Evolutionary conservation across 2,888 invertebrate genomes (phyloP), one percentile per base, ranked within the genome.

Genomic region (Drosophila leonis): DNA sequence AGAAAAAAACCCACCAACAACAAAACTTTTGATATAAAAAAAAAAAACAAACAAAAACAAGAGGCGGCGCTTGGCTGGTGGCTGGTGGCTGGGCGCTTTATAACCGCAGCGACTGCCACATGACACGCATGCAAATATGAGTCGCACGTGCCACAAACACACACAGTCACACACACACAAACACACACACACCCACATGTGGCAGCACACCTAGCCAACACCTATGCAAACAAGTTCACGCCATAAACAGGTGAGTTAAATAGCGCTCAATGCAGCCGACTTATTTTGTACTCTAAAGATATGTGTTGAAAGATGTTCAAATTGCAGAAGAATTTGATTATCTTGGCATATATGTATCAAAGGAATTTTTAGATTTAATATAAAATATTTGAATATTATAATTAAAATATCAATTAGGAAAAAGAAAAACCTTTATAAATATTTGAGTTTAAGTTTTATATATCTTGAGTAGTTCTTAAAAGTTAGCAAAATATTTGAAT

Each of bases 101-200:
- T 63, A 82, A 80, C 85, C 83, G 71, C 87, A 81, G 79, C 70
- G 88, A 90, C 71, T 80, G 90, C 88, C 88, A 85, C 84, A 75
- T 86, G 90, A 88, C 90, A 86, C 89, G 90, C 86, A 90, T 90
- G 90, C 90, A 90, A 86, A 90, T 88, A 79, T 87, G 79, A 88
- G 87, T 78, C 82, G 86, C 87, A 83, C 89, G 87, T 90, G 84
- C 82, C 80, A 67, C 69, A 72, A 55, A 75, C 57, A 81, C 66
- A 77, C 65, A 77, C 69, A 46, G 15, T 7, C 49, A 61, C 48
- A 63, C 20, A 42, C 29, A 51, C 44, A 33, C 66, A 51, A 48
- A 61, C 41, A 65, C 18, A 52, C 27, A 51, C 37, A 57, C 65
- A 65, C 65, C 51, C 69, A 75, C 83, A 79, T 72, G 67, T 65